Base-by-base conservation (phyloP, 1,140 invertebrate genomes). In the Hirudo medicinalis region DNA sequence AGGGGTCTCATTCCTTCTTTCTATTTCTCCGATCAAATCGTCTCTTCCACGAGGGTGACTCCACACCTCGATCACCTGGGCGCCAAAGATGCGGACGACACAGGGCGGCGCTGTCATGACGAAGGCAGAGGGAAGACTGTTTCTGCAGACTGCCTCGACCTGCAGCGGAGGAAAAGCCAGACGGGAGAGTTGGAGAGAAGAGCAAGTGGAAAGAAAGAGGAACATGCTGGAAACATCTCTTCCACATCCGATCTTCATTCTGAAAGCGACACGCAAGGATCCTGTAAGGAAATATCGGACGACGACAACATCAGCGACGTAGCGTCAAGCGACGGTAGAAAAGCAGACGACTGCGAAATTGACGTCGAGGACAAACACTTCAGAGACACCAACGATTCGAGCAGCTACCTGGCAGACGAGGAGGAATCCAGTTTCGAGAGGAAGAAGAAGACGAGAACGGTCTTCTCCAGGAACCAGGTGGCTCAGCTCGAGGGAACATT, bases 391-490 rank as follows among this genome's bases (percentile, higher is more conserved):
- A 63, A 63, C 57, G 29, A 63, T 63, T 63, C 57, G 22, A 63
- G 57, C 57, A 63, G 57, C 20, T 22, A 63, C 22, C 11, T 63
- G 57, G 57, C 29, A 22, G 29, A 63, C 57, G 57, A 63, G 22
- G 29, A 63, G 8, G 29, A 25, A 13, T 22, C 22, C 29, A 25
- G 57, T 63, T 63, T 32, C 20, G 22, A 68, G 67, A 25, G 40
- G n/a, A 95, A 95, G 83, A 96, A 96, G 79, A 85, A 93, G 53
- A 94, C 92, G 29, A 85, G 93, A 74, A 93, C 94, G 0, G 93
- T 94, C 0, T 97, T 97, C 78, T 94, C 92, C 53, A 94, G 97
- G 80, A 91, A 91, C 36, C 84, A 80, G 73, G 90, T 86, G 0
- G 89, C 91, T 80, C 91, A 95, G 78, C 79, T 97, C 74, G 94